Base-by-base conservation (phyloP, 2,888 invertebrate species). In the Amphipoea lucens region DNA sequence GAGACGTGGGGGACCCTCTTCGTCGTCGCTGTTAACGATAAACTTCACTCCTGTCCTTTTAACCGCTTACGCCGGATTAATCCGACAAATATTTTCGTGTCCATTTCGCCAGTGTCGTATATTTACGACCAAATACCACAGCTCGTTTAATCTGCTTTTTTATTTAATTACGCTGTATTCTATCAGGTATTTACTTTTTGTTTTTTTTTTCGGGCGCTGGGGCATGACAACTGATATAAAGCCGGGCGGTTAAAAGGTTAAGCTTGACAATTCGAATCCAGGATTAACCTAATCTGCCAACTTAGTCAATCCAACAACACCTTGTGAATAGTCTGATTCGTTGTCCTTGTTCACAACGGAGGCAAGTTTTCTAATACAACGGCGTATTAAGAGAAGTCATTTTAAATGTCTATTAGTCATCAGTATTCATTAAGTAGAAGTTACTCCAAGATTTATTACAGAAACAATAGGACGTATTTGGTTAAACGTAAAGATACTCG, bases 1-100 rank as follows among this genome's bases (percentile, higher is more conserved):
- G 79, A 79, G 74, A 85, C 86, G 29, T 73, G 29, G 79, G 80
- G 85, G 82, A 36, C 81, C 51, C 45, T 71, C 17, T 82, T 81
- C 78, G 75, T 81, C 86, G 14, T 77, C 79, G 68, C 83, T 67
- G 77, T 63, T 29, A 72, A 63, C 48, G 23, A 40, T 36, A 36
- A 60, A 17, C 23, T 40, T 14, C 12, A 45, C 17, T 48, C 7
- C 12, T 29, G 29, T 48, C 36, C 36, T 36, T 36, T 36, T 36
- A 36, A 36, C 1, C 36, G 36, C 36, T 36, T 36, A 36, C 36
- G 36, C 36, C 36, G 36, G 36, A 36, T 36, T 36, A 36, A 36
- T 36, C 36, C 36, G 36, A 36, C 36, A 36, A 36, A 36, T 36
- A 36, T 36, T 36, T 36, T 36, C 36, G 36, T 36, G 36, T 36